Evolutionary conservation across 2,888 invertebrate species (phyloP).

Genomic region (Plagodis dolabraria): DNA sequence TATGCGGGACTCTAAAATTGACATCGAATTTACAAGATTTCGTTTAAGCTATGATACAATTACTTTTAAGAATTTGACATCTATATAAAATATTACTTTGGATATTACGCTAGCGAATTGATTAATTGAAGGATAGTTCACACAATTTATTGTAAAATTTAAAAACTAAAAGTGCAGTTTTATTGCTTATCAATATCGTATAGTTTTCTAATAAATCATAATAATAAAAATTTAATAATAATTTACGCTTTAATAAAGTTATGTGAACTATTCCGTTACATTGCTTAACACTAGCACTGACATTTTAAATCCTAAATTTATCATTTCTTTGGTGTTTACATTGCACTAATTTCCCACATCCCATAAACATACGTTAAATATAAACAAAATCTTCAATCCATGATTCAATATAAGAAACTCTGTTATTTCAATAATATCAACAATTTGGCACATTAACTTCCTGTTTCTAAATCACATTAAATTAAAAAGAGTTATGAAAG

Average conservation of each 20-base stretch:
- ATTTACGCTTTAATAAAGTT: constrained; percentile 11
- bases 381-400: constrained; percentile 46
- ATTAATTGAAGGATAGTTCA: constrained; percentile 31
- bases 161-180: not conserved
- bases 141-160: constrained; percentile 4
- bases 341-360: constrained; percentile 63
- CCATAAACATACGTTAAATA: constrained; percentile 47
- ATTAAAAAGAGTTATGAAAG: constrained; percentile 46
- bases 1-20: constrained; percentile 77
- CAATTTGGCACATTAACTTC: constrained; percentile 80
- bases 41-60: constrained; percentile 78
- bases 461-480: constrained; percentile 65
- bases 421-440: constrained; percentile 68
- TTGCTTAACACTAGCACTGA: constrained; percentile 47
- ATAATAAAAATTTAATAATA: not conserved
- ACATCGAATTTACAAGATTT: constrained; percentile 81
- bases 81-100: constrained; percentile 76
- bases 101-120: constrained; percentile 46
- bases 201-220: no score
- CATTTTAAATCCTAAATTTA: constrained; percentile 55
- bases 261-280: constrained; percentile 33
- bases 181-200: not conserved
- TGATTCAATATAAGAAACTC: constrained; percentile 59
- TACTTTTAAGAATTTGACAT: constrained; percentile 76
- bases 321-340: constrained; percentile 75